These are phyloP conservation scores for Benitochromis conjunctus DNA, from an alignment of 2,113 vertebrate species.

Conservation along the genomic window DNA sequence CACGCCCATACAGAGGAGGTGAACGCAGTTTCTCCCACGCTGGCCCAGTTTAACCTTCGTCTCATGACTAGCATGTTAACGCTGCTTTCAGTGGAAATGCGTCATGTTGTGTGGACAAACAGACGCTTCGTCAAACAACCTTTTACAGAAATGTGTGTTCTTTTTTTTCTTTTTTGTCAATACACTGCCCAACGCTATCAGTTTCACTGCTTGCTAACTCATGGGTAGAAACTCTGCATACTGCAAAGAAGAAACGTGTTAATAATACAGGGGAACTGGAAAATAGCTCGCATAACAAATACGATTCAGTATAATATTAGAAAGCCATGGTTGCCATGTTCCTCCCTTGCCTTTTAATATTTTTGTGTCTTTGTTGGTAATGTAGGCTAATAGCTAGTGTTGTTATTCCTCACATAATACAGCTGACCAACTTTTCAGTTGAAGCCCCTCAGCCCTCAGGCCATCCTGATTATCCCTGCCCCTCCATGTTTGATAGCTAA, in stretches of 20 bases:
- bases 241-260: not conserved
- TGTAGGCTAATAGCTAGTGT: not conserved
- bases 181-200: not conserved
- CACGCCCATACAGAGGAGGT: slow-evolving; percentile 22
- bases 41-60: not conserved
- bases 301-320: not conserved
- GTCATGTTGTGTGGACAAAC: not conserved
- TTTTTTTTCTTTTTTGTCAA: accelerated
- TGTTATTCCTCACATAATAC: slow-evolving; percentile 8
- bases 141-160: not conserved
- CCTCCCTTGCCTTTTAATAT: not conserved
- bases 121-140: not conserved
- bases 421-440: slow-evolving; percentile 45
- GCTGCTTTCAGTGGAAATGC: not conserved
- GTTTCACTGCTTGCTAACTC: not conserved
- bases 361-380: not conserved
- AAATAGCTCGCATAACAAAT: not conserved
- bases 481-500: slow-evolving; percentile 52
- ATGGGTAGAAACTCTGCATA: not conserved
- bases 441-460: slow-evolving; percentile 28
- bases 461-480: slow-evolving; percentile 52
- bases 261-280: not conserved
- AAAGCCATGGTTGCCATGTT: not conserved
- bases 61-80: not conserved
- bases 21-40: not conserved